Evolutionary conservation across 2,797 vertebrate species (phyloP).

Genomic region (Orientallactaga sibirica): DNA sequence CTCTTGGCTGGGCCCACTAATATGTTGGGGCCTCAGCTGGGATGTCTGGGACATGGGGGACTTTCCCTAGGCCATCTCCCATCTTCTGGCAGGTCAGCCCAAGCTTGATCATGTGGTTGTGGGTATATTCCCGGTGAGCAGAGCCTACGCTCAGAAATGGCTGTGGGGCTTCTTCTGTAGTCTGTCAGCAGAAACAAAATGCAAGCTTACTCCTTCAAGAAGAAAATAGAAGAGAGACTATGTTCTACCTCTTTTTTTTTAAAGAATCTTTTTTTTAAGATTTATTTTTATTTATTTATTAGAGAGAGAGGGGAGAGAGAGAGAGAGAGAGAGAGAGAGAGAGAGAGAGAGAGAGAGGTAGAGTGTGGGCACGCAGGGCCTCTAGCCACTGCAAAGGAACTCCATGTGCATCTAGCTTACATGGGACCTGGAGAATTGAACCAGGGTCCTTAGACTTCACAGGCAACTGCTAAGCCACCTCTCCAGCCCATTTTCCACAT

Average conservation of each 20-base stretch:
- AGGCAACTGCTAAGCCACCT: no score
- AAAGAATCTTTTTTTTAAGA: no score
- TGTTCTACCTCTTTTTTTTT: not conserved
- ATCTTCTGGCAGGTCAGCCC: not conserved
- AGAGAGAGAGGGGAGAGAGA: no score
- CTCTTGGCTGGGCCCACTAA: not conserved
- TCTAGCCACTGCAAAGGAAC: no score
- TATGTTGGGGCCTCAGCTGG: not conserved
- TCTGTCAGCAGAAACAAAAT: not conserved
- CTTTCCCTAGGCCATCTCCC: not conserved
- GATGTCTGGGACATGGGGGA: not conserved
- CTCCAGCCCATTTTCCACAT: not conserved
- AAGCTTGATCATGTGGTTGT: accelerated
- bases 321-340: no score
- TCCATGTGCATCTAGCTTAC: no score
- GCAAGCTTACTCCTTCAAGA: not conserved
- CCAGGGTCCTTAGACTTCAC: no score
- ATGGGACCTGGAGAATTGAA: no score
- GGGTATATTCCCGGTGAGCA: not conserved
- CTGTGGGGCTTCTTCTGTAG: not conserved
- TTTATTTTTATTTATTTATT: no score
- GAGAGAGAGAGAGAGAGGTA: no score
- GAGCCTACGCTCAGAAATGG: not conserved
- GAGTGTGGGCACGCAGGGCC: no score
- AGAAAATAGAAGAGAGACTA: not conserved